These are phyloP conservation scores for Scrobipalpa costella DNA, from an alignment of 2,888 invertebrate species.

Conservation along the genomic window DNA sequence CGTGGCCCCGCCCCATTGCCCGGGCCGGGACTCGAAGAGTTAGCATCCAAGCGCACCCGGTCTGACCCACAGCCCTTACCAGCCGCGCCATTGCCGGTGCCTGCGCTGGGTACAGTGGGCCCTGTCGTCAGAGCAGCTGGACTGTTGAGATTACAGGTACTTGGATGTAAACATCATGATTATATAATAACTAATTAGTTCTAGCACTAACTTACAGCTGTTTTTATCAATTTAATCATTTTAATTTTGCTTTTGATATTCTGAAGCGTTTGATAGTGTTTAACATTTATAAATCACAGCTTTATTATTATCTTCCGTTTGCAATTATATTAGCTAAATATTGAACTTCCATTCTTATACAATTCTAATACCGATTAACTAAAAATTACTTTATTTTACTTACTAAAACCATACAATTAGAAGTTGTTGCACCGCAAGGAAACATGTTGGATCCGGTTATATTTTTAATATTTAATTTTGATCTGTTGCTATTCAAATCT, in stretches of 20 bases:
- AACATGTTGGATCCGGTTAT: background rate
- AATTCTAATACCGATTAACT: too few species aligned
- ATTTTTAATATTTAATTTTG: background rate
- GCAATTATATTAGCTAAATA: too few species aligned
- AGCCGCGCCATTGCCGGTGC: slow-evolving; percentile 38
- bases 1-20: slow-evolving; percentile 58
- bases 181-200: too few species aligned
- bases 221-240: background rate
- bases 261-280: too few species aligned
- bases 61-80: slow-evolving; percentile 27
- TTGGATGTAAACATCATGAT: background rate
- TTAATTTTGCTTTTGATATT: too few species aligned
- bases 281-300: too few species aligned
- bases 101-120: slow-evolving; percentile 65
- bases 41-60: slow-evolving; percentile 43
- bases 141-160: slow-evolving; percentile 71
- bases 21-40: slow-evolving; percentile 59
- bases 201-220: too few species aligned
- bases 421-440: too few species aligned
- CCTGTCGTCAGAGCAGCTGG: slow-evolving; percentile 72
- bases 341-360: too few species aligned
- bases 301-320: too few species aligned
- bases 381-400: too few species aligned
- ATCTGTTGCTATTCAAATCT: background rate
- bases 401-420: too few species aligned